Base-by-base conservation (phyloP, 2,797 vertebrate species). In the Myotis findleyi region DNA sequence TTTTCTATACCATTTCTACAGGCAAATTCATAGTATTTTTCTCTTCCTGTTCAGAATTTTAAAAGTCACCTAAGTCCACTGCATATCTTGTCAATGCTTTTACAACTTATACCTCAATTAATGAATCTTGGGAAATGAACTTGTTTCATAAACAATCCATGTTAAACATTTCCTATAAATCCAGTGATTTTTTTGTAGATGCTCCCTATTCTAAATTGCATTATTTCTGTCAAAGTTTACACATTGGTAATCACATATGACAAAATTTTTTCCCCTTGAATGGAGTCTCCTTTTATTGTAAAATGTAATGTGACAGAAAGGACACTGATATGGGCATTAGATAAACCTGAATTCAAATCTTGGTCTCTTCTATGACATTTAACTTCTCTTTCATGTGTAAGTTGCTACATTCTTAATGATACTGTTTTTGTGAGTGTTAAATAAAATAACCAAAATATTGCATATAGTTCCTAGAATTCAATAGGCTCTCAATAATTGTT, bases 11-110 rank as follows among this genome's bases (percentile, higher is more conserved):
- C 62, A 88, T 91, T 91, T 93, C 47, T 91, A 84, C 16, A 92
- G 92, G 92, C 66, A 94, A 90, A 95, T 91, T 94, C 85, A 91
- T 93, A 95, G 80, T n/a, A 89, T 77, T 91, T 91, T 93, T 94
- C 66, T 93, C n/a, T 87, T 79, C 62, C 25, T 64, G 13, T 44
- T 81, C 44, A 86, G 66, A 93, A 77, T 87, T 38, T 51, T 47
- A 95, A 88, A 80, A 88, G 27, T 69, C 90, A 92, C 59, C 57
- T 72, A 38, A 81, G 13, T 93, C 4, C 38, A 41, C 41, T 68
- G 6, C 73, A 2, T 91, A 77, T 84, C 33, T 79, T 79, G 55
- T 47, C 53, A 71, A 0, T 83, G 10, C 14, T 95, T 88, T 89
- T 76, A 49, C 59, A 83, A 53, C 71, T 57, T 62, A 57, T 20